Percentiles rank a stretch among this genome's conserved stretches.
Conservation (phyloP, 35 echinoderm and acorn worm species). For the Lytechinus variegatus region DNA sequence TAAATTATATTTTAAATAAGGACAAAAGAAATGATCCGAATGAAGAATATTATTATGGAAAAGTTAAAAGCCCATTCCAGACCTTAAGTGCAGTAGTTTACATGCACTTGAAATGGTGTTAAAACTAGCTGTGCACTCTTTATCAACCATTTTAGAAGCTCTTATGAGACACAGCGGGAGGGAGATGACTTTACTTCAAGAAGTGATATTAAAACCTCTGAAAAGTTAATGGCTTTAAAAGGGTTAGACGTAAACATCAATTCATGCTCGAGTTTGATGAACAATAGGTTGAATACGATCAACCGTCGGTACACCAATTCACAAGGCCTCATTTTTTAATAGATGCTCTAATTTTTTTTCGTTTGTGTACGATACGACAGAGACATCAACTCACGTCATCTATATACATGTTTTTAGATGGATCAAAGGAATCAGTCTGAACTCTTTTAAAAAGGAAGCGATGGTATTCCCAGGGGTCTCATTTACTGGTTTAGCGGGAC, state of each 20-base stretch:
- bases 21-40: neutral
- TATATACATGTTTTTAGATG: neutral
- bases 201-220: neutral
- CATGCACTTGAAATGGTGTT: neutral
- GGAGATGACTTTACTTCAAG: neutral
- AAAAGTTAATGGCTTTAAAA: neutral
- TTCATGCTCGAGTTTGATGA: neutral
- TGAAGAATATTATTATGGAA: neutral
- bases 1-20: neutral
- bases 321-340: neutral
- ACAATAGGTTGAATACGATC: neutral
- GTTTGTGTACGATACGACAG: neutral
- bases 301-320: neutral
- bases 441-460: neutral
- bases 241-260: neutral
- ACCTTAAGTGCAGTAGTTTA: neutral
- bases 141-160: neutral
- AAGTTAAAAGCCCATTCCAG: neutral
- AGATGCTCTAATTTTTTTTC: neutral
- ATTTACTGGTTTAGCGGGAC: conserved; percentile 50
- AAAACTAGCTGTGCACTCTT: neutral
- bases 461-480: conserved; percentile 39
- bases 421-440: neutral
- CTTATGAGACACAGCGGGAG: neutral
- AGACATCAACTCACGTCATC: neutral